Evolutionary conservation across 2,113 vertebrate species (phyloP), one percentile per base, ranked within the genome.

Genomic region (Glaucomys volans): DNA sequence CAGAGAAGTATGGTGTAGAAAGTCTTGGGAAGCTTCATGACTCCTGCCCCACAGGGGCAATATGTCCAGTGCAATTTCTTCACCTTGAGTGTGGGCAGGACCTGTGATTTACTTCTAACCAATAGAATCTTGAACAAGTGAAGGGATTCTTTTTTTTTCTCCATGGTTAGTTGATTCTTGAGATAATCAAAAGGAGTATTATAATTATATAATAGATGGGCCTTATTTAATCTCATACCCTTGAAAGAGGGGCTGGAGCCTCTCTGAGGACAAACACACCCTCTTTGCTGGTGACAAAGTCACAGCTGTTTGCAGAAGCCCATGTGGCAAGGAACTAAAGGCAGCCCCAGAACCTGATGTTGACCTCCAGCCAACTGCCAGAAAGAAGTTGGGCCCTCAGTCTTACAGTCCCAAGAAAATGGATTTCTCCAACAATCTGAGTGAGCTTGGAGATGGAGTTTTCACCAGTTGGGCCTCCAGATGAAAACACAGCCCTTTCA

Each of bases 141-240:
- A 91, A 52, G 26, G 30, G 14, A 8, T 54, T 94, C 86, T 72
- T 79, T 11, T 76, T 44, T 92, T 92, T 77, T 81, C 8, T 77
- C n/a, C 72, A 37, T 72, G 37, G 35, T 69, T 44, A 76, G 22
- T 42, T 85, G 62, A 85, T 42, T 44, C 86, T 79, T 74, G 32
- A 82, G 40, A 28, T 91, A n/a, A 85, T 95, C 62, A 71, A 66
- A 79, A 89, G 67, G 62, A 16, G n/a, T 87, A 24, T 50, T 82
- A 32, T 89, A 12, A 40, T 87, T 20, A 44, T 82, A 32, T 89
- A 17, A 5, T 66, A 28, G 18, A 4, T 89, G 22, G 18, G 30
- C 2, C 52, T 83, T 62, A 22, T 37, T 85, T 85, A 80, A 50
- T 24, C 44, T 20, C 54, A 90, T 79, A 82, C 18, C 11, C 5